Evolutionary conservation across 2,113 vertebrate genomes (phyloP), one percentile per base, ranked within the genome.

Genomic region (Melanotaenia duboulayi): DNA sequence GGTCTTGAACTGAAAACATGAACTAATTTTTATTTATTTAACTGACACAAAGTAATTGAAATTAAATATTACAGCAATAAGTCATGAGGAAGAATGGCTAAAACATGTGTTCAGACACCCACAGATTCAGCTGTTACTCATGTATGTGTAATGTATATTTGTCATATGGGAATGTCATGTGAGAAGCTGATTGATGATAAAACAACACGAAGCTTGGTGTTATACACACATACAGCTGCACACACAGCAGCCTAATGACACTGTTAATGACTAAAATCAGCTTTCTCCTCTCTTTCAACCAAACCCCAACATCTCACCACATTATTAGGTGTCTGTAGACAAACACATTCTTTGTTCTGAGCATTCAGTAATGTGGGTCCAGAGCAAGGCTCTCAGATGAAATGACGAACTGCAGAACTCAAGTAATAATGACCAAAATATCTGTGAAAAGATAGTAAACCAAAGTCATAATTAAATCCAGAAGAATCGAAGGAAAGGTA

Each of bases 201-300:
- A 75, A 65, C 59, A 3, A n/a, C 17, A 62, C 44, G 32, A 23
- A 55, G 69, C 39, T 42, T 12, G 4, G 39, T 20, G 63, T 58
- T 58, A 20, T 67, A 13, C 64, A 49, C 72, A 0, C 2, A 7
- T 35, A 49, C 76, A 76, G 79, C 75, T 76, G 72, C 76, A 32
- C 57, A 63, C 62, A 59, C 59, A 61, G 17, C 62, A n/a, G 5
- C 24, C 51, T 37, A 13, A 40, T 11, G 20, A 61, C 69, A 17
- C 19, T 17, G 48, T 59, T 69, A 23, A 83, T 72, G 57, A 25
- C 16, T 16, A 61, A 71, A 61, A 19, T 24, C 17, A 48, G 25
- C 9, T 49, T 48, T 48, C 40, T 42, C 13, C 12, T 3, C 17
- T 62, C 60, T 63, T 0, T 59, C 1, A 11, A 8, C 40, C 44